These are phyloP conservation scores for Tetragnatha montana DNA, from an alignment of 2,888 invertebrate genomes.

Conservation along the genomic window DNA sequence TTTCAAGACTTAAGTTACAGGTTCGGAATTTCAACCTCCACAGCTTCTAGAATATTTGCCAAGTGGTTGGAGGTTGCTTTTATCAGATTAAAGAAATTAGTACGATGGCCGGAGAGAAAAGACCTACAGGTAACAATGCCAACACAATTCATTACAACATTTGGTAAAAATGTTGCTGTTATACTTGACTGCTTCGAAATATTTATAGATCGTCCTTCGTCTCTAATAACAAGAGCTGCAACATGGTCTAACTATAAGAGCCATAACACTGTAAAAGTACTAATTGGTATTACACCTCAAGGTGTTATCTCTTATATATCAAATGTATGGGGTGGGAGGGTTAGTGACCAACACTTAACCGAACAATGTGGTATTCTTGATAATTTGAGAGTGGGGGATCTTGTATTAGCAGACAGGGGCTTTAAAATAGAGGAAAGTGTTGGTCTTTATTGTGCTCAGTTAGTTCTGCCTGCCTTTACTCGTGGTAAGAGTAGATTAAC, in stretches of 20 bases:
- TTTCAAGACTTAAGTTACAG: slow-evolving; percentile 6
- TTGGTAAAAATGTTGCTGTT: too few relatives aligned
- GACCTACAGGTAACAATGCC: slow-evolving; percentile 1
- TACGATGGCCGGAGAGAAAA: slow-evolving; percentile 9
- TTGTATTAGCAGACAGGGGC: not conserved
- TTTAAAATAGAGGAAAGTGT: too few relatives aligned
- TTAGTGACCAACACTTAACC: not conserved
- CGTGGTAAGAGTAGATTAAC: not conserved
- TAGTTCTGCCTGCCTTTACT: slow-evolving; percentile 1
- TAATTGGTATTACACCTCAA: slow-evolving; percentile 16
- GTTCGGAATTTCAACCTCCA: not conserved
- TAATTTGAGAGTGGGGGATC: not conserved
- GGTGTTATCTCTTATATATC: not conserved
- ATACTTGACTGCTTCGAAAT: too few relatives aligned
- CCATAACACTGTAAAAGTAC: slow-evolving; percentile 5
- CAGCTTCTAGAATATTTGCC: not conserved
- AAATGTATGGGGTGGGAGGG: not conserved
- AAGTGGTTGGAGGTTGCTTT: slow-evolving; percentile 4
- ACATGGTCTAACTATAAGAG: not conserved
- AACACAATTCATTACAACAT: too few relatives aligned
- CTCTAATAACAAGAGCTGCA: not conserved
- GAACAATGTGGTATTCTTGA: slow-evolving; percentile 3
- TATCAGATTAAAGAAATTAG: not conserved
- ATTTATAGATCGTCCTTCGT: not conserved
- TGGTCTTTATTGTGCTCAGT: slow-evolving; percentile 7